phyloP scores from a whole-genome alignment of 2,797 vertebrate species.

The Enteromius paludinosus region DNA sequence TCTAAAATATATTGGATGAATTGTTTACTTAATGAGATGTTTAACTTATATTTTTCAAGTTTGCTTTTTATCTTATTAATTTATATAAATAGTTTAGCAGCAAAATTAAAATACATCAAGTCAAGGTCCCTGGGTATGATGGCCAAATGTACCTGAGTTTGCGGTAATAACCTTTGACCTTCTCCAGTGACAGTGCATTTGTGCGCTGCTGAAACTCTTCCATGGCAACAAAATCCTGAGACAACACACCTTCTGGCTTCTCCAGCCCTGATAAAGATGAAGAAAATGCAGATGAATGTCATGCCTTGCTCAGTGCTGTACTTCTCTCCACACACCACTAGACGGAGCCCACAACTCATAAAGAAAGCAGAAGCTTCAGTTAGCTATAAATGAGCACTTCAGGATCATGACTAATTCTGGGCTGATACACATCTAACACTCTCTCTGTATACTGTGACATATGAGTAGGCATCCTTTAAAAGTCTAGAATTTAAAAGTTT shows the following conservation, averaged over 20 bases:
- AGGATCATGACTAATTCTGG: background rate
- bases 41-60: background rate
- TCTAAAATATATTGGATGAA: background rate
- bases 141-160: slow-evolving; percentile 86
- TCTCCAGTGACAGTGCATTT: slow-evolving; percentile 92
- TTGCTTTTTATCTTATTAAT: background rate
- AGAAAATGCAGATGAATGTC: background rate
- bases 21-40: background rate
- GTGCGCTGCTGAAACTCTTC: slow-evolving; percentile 93
- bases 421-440: background rate
- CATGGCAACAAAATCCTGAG: slow-evolving; percentile 74
- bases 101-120: background rate
- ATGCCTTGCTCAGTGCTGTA: slow-evolving; percentile 43
- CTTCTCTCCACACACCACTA: slow-evolving; percentile 62
- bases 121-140: background rate
- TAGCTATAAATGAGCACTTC: background rate
- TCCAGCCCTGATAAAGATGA: slow-evolving; percentile 82
- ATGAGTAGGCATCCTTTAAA: background rate
- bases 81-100: background rate
- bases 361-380: background rate
- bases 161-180: slow-evolving; percentile 95
- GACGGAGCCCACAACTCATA: slow-evolving; percentile 64
- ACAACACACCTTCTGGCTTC: slow-evolving; percentile 80
- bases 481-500: background rate
- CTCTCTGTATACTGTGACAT: background rate